Percentiles rank a stretch among this genome's conserved stretches.
phyloP scores from a whole-genome alignment of 2,113 vertebrate species.

The Holacanthus passer region DNA sequence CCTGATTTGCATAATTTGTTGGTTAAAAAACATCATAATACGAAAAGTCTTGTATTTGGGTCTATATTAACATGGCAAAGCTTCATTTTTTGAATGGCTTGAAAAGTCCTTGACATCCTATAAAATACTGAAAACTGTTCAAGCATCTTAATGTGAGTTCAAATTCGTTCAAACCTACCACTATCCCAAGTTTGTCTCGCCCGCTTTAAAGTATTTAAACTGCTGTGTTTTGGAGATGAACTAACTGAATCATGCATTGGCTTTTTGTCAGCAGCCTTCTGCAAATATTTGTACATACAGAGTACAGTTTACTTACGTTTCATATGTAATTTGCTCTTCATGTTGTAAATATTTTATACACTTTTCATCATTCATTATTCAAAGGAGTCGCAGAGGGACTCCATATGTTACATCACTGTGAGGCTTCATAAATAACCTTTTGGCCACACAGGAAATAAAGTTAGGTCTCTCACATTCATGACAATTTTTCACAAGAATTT shows the following conservation, averaged over 20 bases:
- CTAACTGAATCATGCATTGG: not conserved
- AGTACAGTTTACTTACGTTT: not conserved
- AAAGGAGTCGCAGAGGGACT: not conserved
- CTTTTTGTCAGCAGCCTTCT: not conserved
- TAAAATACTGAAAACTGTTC: too few relatives aligned
- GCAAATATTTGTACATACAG: not conserved
- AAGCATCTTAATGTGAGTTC: too few relatives aligned
- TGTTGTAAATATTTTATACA: constrained; percentile 6
- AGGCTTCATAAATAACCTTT: not conserved
- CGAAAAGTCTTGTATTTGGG: too few relatives aligned
- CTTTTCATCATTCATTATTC: constrained; percentile 12
- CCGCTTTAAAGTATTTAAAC: not conserved
- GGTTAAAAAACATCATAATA: too few relatives aligned
- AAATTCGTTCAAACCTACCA: too few relatives aligned
- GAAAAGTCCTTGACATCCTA: too few relatives aligned
- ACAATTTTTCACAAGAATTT: not conserved
- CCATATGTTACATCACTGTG: not conserved
- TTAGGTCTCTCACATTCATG: not conserved
- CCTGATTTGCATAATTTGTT: too few relatives aligned
- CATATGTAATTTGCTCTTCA: not conserved
- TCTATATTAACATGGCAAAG: too few relatives aligned
- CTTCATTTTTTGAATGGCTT: too few relatives aligned
- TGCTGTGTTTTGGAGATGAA: not conserved
- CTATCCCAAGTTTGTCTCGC: too few relatives aligned
- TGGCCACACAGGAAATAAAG: not conserved